Evolutionary conservation across 2,797 vertebrate species (phyloP).

Genomic region (Ataeniobius toweri): DNA sequence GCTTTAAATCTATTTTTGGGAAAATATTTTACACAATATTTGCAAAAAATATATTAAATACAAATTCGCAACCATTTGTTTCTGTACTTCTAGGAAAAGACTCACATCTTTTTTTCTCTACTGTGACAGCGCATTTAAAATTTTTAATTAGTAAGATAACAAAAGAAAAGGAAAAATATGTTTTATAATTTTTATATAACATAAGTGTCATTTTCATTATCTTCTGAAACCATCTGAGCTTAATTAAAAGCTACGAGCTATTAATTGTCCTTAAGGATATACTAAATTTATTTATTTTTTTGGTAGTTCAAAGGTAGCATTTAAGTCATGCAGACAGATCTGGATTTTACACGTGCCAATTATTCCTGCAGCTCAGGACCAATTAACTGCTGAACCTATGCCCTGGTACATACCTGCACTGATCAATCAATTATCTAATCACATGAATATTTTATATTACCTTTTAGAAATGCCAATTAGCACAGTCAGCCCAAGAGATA

Average conservation of each 20-base stretch:
- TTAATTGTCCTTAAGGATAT: conserved; percentile 37
- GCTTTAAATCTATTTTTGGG: background rate
- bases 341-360: conserved; percentile 74
- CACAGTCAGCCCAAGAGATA: conserved; percentile 33
- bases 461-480: conserved; percentile 75
- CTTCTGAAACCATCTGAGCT: background rate
- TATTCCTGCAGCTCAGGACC: conserved; percentile 69
- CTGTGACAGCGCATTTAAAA: background rate
- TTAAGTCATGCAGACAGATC: conserved; percentile 48
- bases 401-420: conserved; percentile 67
- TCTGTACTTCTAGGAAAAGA: background rate
- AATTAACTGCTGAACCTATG: conserved; percentile 75
- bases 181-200: background rate
- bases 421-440: conserved; percentile 81
- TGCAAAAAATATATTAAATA: background rate
- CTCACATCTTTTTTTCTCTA: background rate
- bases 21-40: background rate
- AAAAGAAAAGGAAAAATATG: background rate
- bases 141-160: background rate
- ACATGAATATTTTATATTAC: conserved; percentile 73
- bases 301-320: conserved; percentile 29
- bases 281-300: conserved; percentile 17
- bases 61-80: background rate
- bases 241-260: background rate
- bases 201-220: background rate